phyloP scores from a whole-genome alignment of 2,113 vertebrate species.

The Oreochromis spilurus region DNA sequence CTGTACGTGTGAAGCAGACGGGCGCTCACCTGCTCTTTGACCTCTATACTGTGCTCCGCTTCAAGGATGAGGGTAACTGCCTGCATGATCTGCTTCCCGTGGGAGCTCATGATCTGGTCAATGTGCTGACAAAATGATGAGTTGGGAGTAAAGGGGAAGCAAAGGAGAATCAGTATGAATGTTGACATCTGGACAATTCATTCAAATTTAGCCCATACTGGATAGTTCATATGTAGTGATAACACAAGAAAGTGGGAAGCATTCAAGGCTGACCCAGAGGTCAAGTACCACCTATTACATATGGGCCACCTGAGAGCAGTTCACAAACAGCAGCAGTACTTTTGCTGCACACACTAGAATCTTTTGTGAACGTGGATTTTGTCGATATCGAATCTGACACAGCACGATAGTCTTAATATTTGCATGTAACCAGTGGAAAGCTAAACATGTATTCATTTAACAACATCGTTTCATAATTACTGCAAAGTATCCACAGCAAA shows the following conservation, averaged over 20 bases:
- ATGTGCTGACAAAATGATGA: conserved; percentile 83
- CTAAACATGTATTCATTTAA: not conserved
- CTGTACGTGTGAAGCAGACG: not conserved
- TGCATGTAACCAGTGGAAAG: not conserved
- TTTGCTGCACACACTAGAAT: not conserved
- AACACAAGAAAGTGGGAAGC: not conserved
- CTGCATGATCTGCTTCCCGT: conserved; percentile 99
- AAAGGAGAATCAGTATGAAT: not conserved
- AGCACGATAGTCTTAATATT: not conserved
- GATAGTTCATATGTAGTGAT: not conserved
- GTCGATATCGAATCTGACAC: not conserved
- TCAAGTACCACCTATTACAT: not conserved
- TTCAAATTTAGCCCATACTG: not conserved
- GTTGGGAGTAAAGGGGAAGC: not conserved
- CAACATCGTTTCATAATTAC: not conserved
- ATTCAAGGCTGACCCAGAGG: not conserved
- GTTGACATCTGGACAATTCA: not conserved
- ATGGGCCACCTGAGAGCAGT: not conserved
- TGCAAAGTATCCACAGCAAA: not conserved
- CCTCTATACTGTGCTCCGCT: conserved; percentile 92
- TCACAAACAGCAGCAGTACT: not conserved
- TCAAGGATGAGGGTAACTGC: conserved; percentile 97
- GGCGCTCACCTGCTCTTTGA: conserved; percentile 91
- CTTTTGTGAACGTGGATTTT: not conserved
- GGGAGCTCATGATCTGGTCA: conserved; percentile 97